These are phyloP conservation scores for Ditula angustiorana DNA, from an alignment of 2,888 invertebrate genomes.

Conservation along the genomic window DNA sequence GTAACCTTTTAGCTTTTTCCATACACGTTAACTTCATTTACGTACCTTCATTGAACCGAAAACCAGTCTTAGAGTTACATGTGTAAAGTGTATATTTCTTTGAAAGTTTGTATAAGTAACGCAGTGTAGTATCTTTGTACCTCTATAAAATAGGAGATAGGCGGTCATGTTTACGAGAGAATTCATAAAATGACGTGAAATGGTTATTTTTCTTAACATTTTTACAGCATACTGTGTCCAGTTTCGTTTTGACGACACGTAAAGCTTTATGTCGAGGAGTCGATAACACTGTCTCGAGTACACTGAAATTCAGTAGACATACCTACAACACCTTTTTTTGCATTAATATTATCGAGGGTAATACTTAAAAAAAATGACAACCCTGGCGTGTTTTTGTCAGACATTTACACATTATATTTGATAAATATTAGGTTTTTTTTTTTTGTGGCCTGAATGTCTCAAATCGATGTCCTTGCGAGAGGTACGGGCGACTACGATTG, in stretches of 20 bases:
- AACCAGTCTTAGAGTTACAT: background rate
- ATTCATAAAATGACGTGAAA: conserved; percentile 36
- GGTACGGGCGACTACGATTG: too few species aligned
- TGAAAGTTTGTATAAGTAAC: background rate
- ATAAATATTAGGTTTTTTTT: too few species aligned
- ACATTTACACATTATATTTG: too few species aligned
- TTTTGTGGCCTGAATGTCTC: too few species aligned
- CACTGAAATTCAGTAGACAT: background rate
- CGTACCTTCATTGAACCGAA: background rate
- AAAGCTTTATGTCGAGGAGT: conserved; percentile 19
- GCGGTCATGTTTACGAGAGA: conserved; percentile 25
- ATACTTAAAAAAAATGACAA: too few species aligned
- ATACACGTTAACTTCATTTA: conserved; percentile 27
- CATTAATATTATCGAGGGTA: too few species aligned
- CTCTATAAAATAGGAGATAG: conserved; percentile 38
- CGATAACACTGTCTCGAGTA: background rate
- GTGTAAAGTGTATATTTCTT: background rate
- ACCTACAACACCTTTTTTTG: too few species aligned
- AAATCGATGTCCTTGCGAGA: too few species aligned
- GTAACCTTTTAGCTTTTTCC: conserved; percentile 14
- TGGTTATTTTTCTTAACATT: conserved; percentile 32
- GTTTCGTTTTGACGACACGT: conserved; percentile 2
- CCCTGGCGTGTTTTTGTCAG: too few species aligned
- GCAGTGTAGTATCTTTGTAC: conserved; percentile 18
- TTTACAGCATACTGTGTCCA: conserved; percentile 27